Conservation (phyloP, 2,797 vertebrate genomes). For the Clarias laeviceps region DNA sequence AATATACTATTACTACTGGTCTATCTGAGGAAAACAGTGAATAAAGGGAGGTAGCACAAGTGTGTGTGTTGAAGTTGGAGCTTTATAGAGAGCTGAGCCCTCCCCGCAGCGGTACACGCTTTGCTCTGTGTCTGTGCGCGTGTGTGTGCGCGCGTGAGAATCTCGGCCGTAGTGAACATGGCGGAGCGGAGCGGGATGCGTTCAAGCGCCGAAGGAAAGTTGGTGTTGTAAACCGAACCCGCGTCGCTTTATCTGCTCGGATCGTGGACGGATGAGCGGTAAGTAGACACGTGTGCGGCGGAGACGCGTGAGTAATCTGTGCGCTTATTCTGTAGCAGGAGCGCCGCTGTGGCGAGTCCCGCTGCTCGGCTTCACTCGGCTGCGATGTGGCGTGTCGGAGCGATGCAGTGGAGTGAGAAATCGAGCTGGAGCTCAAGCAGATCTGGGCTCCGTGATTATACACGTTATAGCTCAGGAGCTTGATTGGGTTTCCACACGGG, state of each 20-base stretch:
- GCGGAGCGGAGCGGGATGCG: constrained; percentile 53
- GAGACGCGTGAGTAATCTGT: constrained; percentile 6
- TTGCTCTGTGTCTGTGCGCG: not conserved
- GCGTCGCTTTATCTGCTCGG: not conserved
- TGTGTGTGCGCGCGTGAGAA: not conserved
- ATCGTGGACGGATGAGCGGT: constrained; percentile 21
- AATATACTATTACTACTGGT: not conserved
- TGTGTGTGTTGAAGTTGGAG: constrained; percentile 19
- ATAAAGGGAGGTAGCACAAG: no score
- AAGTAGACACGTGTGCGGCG: not conserved
- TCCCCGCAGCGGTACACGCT: not conserved
- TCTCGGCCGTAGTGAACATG: constrained; percentile 49
- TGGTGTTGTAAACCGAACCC: constrained; percentile 25
- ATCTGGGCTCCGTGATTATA: not conserved
- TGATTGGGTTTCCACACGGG: not conserved
- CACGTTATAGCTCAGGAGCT: not conserved
- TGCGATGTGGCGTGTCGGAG: constrained; percentile 45
- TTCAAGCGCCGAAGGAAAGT: constrained; percentile 45
- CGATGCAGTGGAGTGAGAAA: constrained; percentile 5
- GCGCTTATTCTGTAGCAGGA: not conserved
- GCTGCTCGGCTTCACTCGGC: constrained; percentile 38
- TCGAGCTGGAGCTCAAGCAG: not conserved
- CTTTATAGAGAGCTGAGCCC: constrained; percentile 7
- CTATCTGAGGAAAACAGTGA: not conserved
- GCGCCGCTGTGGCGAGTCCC: not conserved